Evolutionary conservation across 2,113 vertebrate species (phyloP), one percentile per base, ranked within the genome.

Genomic region (Hyaena hyaena): DNA sequence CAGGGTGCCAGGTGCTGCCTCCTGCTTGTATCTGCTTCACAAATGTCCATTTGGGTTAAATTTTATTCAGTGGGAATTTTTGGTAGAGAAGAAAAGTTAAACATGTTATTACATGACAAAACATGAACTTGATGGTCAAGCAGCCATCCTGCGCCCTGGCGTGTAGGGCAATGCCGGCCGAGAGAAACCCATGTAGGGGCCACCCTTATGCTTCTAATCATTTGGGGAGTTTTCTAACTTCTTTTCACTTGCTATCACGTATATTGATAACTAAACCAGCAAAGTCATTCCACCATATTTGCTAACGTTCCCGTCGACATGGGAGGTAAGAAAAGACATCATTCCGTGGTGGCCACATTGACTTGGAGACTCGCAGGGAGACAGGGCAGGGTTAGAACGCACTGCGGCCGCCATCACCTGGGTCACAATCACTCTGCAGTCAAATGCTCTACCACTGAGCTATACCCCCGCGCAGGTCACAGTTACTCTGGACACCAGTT

Each of bases 151-250:
- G 45, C 24, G 45, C 24, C 39, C 39, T 28, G 39, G 24, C 39
- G 8, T 3, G 3, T 0, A 45, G 71, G 8, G 12, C 12, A 28
- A 28, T 2, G 24, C 7, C 4, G 39, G 39, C 26, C 24, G 8
- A 2, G 12, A 16, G 73, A 76, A 76, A 28, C 45, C 39, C 24
- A 28, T 2, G 4, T 1, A 15, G 73, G 24, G 39, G 28, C 3
- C 73, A 26, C 28, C 12, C 24, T 43, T 24, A 74, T 45, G 39
- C 73, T 28, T 26, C 15, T 28, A 45, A 76, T 45, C 43, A 76
- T 45, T 45, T 15, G 73, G 39, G 28, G 24, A 76, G 15, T 26
- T 45, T 76, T 43, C 39, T 15, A 45, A 76, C 73, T 45, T 76
- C 39, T 45, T 45, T 76, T 76, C 73, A 26, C 7, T 76, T 28